Conservation (phyloP, 2,797 vertebrate species). For the Muraenolepis orangiensis region DNA sequence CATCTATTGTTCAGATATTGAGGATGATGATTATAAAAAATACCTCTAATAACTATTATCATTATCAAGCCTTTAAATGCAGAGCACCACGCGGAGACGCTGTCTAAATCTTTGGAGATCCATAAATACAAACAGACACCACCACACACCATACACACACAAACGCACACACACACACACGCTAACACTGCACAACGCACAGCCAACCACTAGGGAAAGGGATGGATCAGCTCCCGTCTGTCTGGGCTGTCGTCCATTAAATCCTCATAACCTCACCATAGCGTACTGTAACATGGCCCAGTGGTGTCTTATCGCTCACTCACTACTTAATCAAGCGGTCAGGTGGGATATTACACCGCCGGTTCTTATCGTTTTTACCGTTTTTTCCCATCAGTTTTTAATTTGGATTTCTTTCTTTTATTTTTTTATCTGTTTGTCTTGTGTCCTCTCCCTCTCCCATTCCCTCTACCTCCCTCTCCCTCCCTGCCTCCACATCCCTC, state of each 20-base stretch:
- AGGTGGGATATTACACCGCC: slow-evolving; percentile 42
- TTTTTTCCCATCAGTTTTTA: slow-evolving; percentile 69
- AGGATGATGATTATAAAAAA: not conserved
- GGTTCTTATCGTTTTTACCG: slow-evolving; percentile 64
- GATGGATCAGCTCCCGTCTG: slow-evolving; percentile 35
- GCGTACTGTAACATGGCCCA: slow-evolving; percentile 25
- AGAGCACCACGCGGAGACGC: not conserved
- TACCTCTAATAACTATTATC: not conserved
- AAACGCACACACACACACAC: too few relatives aligned
- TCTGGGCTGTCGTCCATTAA: slow-evolving; percentile 52
- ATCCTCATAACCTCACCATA: slow-evolving; percentile 46
- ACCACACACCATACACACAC: too few relatives aligned
- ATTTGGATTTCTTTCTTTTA: slow-evolving; percentile 62
- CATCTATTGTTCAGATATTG: not conserved
- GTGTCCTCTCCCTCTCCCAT: slow-evolving; percentile 27
- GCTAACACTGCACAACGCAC: slow-evolving; percentile 1
- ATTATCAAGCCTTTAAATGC: not conserved
- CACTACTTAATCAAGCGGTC: slow-evolving; percentile 53
- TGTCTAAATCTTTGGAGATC: not conserved
- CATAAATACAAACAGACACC: slow-evolving; percentile 17
- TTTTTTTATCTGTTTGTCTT: slow-evolving; percentile 8
- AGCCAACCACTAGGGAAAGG: not conserved
- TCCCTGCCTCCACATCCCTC: too few relatives aligned
- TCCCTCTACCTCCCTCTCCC: too few relatives aligned
- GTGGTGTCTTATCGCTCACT: slow-evolving; percentile 28